These are phyloP conservation scores for Neogale vison DNA, from an alignment of 2,113 vertebrate genomes.

Conservation along the genomic window DNA sequence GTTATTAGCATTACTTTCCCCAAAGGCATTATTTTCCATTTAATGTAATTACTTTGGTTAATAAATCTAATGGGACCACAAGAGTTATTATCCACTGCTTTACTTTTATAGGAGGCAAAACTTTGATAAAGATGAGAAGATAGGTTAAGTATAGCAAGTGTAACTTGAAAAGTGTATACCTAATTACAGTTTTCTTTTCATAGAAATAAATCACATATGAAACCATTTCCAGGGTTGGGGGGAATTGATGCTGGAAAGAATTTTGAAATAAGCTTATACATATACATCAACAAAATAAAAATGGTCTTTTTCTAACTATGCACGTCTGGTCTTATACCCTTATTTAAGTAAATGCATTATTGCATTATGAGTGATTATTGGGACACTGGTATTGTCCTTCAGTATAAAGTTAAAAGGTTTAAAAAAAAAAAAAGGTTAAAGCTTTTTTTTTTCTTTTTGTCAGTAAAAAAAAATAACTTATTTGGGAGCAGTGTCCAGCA, in stretches of 20 bases:
- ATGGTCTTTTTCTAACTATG: background rate
- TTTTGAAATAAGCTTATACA: background rate
- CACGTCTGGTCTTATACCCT: background rate
- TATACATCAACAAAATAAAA: background rate
- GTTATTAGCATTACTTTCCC: constrained; percentile 71
- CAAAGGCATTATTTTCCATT: constrained; percentile 76
- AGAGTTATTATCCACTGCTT: constrained; percentile 11
- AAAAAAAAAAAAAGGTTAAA: background rate
- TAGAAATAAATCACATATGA: background rate
- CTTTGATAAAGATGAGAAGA: constrained; percentile 61
- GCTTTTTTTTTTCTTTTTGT: background rate
- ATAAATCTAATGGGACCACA: constrained; percentile 46
- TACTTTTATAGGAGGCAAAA: constrained; percentile 41
- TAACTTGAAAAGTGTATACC: background rate
- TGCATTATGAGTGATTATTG: background rate
- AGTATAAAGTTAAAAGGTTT: background rate
- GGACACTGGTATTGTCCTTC: background rate
- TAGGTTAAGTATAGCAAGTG: constrained; percentile 27
- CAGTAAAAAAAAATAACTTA: background rate
- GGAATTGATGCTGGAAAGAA: background rate
- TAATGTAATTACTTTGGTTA: constrained; percentile 73
- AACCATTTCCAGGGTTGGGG: background rate
- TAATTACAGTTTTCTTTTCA: background rate
- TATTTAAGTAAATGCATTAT: background rate
- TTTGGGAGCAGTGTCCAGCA: background rate